Conservation (phyloP, 2,888 invertebrate genomes). For the Callosobruchus maculatus region DNA sequence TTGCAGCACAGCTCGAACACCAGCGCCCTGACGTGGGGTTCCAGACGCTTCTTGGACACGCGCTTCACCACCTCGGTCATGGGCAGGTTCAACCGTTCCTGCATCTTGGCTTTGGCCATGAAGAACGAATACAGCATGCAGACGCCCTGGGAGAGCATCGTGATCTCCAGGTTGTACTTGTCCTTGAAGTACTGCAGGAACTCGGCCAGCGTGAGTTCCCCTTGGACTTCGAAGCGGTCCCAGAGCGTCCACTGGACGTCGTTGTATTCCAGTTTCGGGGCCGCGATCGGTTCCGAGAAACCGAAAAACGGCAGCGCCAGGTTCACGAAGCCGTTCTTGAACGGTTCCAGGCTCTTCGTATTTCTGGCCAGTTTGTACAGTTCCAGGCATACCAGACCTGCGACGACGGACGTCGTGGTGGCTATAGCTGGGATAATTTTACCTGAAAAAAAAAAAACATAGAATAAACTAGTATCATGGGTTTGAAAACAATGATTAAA, state of each 20-base stretch:
- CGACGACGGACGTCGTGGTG: constrained; percentile 96
- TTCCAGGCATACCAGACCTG: constrained; percentile 91
- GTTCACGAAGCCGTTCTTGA: constrained; percentile 97
- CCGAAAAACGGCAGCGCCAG: constrained; percentile 94
- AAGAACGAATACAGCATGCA: constrained; percentile 99
- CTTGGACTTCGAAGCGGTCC: constrained; percentile 88
- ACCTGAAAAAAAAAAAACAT: constrained; percentile 81
- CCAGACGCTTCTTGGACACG: constrained; percentile 91
- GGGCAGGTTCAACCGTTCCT: constrained; percentile 77
- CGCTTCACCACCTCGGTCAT: constrained; percentile 85
- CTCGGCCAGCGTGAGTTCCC: constrained; percentile 82
- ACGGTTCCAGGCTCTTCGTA: constrained; percentile 62
- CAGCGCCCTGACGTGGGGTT: constrained; percentile 86
- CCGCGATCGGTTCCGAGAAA: constrained; percentile 90
- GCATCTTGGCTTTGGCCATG: constrained; percentile 85
- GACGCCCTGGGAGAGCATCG: constrained; percentile 98
- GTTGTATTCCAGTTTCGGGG: constrained; percentile 82
- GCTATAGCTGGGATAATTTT: constrained; percentile 99
- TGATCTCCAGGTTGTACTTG: constrained; percentile 85
- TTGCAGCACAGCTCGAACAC: constrained; percentile 98
- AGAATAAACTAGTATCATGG: no score
- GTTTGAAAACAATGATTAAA: no score
- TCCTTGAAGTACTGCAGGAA: constrained; percentile 93
- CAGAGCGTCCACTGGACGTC: constrained; percentile 94
- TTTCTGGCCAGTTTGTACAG: constrained; percentile 82